Conservation (phyloP, 2,797 vertebrate species). For the Agapornis canus region DNA sequence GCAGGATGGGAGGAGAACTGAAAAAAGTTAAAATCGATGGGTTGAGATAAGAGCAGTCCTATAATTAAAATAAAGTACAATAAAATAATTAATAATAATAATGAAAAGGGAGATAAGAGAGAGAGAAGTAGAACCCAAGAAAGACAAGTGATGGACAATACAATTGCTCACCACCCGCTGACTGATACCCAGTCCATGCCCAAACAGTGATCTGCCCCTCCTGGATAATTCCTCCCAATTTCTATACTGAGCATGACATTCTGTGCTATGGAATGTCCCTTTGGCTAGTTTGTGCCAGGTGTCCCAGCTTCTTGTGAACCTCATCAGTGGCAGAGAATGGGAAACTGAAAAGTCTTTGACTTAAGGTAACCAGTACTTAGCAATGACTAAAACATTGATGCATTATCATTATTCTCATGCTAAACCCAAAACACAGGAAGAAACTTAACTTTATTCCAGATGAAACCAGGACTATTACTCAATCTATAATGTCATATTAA, state of each 20-base stretch:
- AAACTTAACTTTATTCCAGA: background rate
- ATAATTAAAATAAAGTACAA: background rate
- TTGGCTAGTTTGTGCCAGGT: background rate
- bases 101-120: background rate
- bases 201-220: background rate
- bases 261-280: background rate
- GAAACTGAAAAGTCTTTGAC: background rate
- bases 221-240: background rate
- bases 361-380: background rate
- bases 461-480: background rate
- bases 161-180: background rate
- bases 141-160: background rate
- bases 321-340: background rate
- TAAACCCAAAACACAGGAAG: background rate
- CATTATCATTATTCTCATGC: background rate
- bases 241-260: rapidly evolving
- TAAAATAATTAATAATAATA: background rate
- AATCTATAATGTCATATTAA: background rate
- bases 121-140: background rate
- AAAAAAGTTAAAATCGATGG: background rate
- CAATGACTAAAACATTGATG: background rate
- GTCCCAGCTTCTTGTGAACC: background rate
- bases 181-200: background rate
- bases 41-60: background rate
- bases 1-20: background rate